These are phyloP conservation scores for Ormyrus labotus DNA, from an alignment of 2,888 invertebrate genomes.

Conservation along the genomic window DNA sequence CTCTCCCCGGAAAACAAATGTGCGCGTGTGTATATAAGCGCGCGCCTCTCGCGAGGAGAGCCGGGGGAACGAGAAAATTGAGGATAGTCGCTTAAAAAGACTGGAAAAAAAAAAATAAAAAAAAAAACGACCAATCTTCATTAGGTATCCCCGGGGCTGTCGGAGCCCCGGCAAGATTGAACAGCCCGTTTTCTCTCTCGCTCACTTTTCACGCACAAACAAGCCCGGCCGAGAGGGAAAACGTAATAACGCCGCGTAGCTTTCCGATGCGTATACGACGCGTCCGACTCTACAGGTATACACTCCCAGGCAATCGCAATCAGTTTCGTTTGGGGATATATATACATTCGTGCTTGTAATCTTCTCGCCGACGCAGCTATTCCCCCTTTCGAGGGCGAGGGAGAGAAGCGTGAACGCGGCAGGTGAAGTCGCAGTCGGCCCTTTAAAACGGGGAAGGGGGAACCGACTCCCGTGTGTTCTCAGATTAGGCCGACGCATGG, in stretches of 20 bases:
- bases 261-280: neutral
- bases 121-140: slow-evolving; percentile 28
- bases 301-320: slow-evolving; percentile 2
- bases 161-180: slow-evolving; percentile 24
- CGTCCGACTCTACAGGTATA: neutral
- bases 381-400: neutral
- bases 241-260: slow-evolving; percentile 17
- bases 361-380: neutral
- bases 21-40: neutral
- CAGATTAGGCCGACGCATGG: too few relatives aligned
- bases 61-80: neutral
- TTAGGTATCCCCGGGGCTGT: slow-evolving; percentile 15
- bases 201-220: neutral
- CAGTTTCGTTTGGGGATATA: slow-evolving; percentile 22
- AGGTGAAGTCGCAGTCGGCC: too few relatives aligned
- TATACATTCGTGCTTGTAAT: slow-evolving; percentile 9
- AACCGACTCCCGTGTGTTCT: too few relatives aligned
- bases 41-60: neutral
- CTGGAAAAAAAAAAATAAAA: neutral
- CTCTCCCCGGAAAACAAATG: too few relatives aligned
- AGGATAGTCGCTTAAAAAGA: neutral
- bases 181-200: slow-evolving; percentile 8
- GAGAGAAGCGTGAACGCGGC: neutral
- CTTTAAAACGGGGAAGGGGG: too few relatives aligned
- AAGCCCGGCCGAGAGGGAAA: neutral